phyloP scores from a whole-genome alignment of 2,888 invertebrate species.

The Timema podura region DNA sequence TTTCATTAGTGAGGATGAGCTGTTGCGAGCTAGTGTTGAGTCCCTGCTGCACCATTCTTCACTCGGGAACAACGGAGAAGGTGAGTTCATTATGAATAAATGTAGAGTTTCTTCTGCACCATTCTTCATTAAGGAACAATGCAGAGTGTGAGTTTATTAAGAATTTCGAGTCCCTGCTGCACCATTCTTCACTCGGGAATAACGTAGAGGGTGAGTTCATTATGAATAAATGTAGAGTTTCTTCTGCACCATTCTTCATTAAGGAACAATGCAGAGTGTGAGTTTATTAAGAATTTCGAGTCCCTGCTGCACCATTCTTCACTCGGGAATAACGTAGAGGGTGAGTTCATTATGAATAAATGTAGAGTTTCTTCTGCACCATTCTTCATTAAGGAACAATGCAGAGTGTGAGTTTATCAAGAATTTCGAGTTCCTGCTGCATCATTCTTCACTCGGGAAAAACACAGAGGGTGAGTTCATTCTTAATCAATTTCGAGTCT shows the following conservation, averaged over 20 bases:
- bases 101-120: no score
- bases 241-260: no score
- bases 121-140: no score
- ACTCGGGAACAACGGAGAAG: constrained; percentile 42
- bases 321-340: constrained; percentile 42
- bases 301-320: constrained; percentile 47
- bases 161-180: constrained; percentile 45
- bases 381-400: no score
- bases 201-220: constrained; percentile 41
- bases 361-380: no score
- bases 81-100: constrained; percentile 31
- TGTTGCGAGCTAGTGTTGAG: constrained; percentile 46
- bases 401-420: constrained; percentile 35
- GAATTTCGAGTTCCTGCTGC: constrained; percentile 45
- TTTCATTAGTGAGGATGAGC: constrained; percentile 37
- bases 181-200: constrained; percentile 44
- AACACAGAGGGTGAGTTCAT: constrained; percentile 41
- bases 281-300: constrained; percentile 43
- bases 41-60: constrained; percentile 47
- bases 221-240: no score
- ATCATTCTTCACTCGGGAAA: constrained; percentile 44
- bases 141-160: constrained; percentile 35
- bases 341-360: constrained; percentile 31
- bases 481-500: no score
- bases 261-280: no score